phyloP scores from a whole-genome alignment of 2,797 vertebrate genomes.

The Mormyrops attenuatus region DNA sequence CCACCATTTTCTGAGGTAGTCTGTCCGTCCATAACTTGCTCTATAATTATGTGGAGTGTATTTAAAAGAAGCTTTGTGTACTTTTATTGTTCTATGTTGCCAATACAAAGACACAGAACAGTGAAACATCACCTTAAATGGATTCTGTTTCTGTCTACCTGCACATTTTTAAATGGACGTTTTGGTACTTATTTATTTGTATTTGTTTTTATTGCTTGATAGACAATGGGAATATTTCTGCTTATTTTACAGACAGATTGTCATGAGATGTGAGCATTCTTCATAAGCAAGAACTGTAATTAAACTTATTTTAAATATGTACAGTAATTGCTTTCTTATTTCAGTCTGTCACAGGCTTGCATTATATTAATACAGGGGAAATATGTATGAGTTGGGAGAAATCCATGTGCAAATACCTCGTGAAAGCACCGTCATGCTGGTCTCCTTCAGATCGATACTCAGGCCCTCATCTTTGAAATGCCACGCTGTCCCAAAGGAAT shows the following conservation, averaged over 20 bases:
- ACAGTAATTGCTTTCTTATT: neutral
- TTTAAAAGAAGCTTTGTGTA: neutral
- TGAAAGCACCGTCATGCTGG: neutral
- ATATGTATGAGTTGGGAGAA: neutral
- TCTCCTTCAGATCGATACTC: neutral
- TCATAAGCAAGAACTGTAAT: constrained; percentile 16
- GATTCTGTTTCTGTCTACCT: neutral
- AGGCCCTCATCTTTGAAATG: neutral
- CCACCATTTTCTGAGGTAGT: neutral
- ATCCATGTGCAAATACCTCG: neutral
- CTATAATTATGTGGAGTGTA: neutral
- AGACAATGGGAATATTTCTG: neutral
- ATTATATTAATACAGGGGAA: neutral
- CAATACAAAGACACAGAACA: neutral
- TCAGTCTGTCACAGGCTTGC: neutral
- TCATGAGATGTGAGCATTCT: constrained; percentile 3
- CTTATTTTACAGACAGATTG: neutral
- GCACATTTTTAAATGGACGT: neutral
- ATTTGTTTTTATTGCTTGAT: neutral
- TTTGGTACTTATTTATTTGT: neutral
- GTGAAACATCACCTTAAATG: neutral
- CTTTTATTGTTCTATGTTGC: neutral
- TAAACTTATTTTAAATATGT: constrained; percentile 13
- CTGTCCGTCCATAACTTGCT: neutral
- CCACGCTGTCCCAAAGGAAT: neutral